A percentile compares a stretch with the other conserved stretches of the same genome.
These are phyloP conservation scores for Iphiclides podalirius DNA, from an alignment of 2,888 invertebrate species.

Conservation along the genomic window DNA sequence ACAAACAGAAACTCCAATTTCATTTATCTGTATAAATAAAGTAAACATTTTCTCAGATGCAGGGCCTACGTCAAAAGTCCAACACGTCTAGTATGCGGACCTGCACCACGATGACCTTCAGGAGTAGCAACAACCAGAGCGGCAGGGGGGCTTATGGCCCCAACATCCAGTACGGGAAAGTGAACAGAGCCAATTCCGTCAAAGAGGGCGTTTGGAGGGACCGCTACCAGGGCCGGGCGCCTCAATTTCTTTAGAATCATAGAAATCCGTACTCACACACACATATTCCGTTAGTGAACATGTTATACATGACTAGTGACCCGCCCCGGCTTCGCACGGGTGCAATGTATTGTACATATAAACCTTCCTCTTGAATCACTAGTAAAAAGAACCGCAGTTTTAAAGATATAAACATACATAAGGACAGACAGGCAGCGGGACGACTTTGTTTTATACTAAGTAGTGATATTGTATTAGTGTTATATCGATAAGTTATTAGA, in stretches of 20 bases:
- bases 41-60: constrained; percentile 52
- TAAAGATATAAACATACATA: no score
- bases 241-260: constrained; percentile 50
- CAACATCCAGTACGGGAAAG: constrained; percentile 45
- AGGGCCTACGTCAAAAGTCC: constrained; percentile 73
- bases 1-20: no score
- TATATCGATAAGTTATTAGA: no score
- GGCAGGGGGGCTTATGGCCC: constrained; percentile 34
- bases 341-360: no score
- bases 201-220: constrained; percentile 53
- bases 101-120: constrained; percentile 61
- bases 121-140: constrained; percentile 57
- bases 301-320: no score
- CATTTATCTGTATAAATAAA: no score
- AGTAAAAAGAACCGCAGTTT: no score
- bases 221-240: constrained; percentile 41
- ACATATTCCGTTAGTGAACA: neutral
- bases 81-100: constrained; percentile 70
- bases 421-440: no score
- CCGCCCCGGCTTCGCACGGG: no score
- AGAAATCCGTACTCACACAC: neutral
- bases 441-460: no score
- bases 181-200: constrained; percentile 37
- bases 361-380: no score
- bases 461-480: no score